phyloP scores from a whole-genome alignment of 2,113 vertebrate genomes.

The Melanotaenia duboulayi region DNA sequence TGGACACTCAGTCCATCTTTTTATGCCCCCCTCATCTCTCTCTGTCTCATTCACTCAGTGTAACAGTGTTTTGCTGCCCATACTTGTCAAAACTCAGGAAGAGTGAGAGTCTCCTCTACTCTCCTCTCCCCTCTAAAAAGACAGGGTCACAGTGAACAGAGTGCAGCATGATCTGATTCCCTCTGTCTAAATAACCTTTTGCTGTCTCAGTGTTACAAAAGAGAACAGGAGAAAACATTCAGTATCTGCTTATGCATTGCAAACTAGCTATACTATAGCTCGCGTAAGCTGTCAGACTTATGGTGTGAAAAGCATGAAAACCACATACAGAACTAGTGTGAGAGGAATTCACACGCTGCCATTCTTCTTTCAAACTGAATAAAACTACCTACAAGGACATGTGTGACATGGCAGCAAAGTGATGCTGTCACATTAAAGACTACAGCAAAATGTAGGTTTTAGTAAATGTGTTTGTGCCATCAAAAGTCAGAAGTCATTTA shows the following conservation, averaged over 20 bases:
- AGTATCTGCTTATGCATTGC: conserved; percentile 52
- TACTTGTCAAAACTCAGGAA: conserved; percentile 6
- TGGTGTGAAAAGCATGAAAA: conserved; percentile 39
- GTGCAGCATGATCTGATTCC: conserved; percentile 16
- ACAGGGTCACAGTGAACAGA: conserved; percentile 14
- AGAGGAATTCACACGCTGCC: conserved; percentile 1
- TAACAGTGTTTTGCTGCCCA: conserved; percentile 2
- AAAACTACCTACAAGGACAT: conserved; percentile 11
- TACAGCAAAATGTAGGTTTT: background rate
- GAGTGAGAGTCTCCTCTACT: background rate
- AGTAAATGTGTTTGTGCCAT: background rate
- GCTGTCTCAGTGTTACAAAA: conserved; percentile 30
- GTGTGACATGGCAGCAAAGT: conserved; percentile 1
- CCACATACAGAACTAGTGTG: background rate
- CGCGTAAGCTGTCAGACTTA: conserved; percentile 41
- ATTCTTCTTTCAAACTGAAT: conserved; percentile 5
- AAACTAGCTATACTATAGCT: conserved; percentile 33
- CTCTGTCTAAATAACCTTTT: conserved; percentile 24
- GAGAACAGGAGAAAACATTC: conserved; percentile 51
- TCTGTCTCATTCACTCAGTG: conserved; percentile 12
- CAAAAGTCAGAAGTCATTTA: background rate
- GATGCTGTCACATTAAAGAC: background rate
- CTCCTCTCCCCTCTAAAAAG: background rate
- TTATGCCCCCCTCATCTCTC: conserved; percentile 4
- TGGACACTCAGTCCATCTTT: background rate